phyloP scores from a whole-genome alignment of 2,113 vertebrate species.

The Poicephalus meyeri region DNA sequence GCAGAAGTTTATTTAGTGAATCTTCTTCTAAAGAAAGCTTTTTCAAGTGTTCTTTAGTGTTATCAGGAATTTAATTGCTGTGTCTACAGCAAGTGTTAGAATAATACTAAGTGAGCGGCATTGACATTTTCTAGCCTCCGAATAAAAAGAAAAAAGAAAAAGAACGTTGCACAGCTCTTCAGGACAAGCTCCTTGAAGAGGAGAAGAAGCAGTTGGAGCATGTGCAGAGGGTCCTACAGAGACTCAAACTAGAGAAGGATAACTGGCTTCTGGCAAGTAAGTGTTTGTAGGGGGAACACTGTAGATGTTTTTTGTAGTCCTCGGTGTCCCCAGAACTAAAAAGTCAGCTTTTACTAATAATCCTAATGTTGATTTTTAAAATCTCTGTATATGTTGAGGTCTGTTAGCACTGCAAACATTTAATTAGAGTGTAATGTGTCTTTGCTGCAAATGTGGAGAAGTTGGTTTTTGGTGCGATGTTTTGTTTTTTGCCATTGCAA shows the following conservation, averaged over 20 bases:
- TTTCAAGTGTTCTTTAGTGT: not conserved
- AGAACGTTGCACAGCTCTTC: slow-evolving; percentile 95
- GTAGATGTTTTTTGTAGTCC: not conserved
- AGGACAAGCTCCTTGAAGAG: slow-evolving; percentile 96
- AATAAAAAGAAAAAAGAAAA: slow-evolving; percentile 99
- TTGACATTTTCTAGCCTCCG: slow-evolving; percentile 80
- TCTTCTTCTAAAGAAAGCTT: not conserved
- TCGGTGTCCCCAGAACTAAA: not conserved
- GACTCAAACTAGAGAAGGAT: slow-evolving; percentile 97
- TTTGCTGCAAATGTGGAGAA: not conserved
- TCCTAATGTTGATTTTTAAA: not conserved
- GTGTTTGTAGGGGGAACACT: slow-evolving; percentile 34
- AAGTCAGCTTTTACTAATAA: not conserved
- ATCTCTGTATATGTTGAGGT: not conserved
- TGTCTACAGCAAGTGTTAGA: not conserved
- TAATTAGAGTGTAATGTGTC: not conserved
- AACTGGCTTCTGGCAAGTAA: slow-evolving; percentile 98
- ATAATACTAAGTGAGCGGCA: not conserved
- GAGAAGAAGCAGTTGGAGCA: slow-evolving; percentile 98
- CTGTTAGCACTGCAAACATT: not conserved
- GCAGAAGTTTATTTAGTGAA: not conserved
- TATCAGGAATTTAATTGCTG: not conserved
- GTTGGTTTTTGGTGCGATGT: not conserved
- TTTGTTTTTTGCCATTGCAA: not conserved
- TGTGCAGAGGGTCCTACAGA: slow-evolving; percentile 92